Base-by-base conservation (phyloP, 2,113 vertebrate genomes). In the Monarcha castaneiventris region DNA sequence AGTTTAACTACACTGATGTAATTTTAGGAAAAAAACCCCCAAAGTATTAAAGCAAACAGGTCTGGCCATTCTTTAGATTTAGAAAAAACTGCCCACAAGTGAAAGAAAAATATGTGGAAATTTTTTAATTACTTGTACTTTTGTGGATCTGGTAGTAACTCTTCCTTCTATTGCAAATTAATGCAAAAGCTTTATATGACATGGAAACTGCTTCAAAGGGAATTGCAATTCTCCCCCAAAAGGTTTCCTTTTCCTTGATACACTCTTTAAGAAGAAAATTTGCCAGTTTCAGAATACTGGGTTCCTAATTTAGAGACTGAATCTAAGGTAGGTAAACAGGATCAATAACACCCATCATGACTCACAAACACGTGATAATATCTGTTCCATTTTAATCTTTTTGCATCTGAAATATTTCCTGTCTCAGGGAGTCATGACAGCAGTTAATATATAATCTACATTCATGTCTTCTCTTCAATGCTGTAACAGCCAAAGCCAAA, bases 11-110 rank as follows among this genome's bases (percentile, higher is more conserved):
- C 2, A 12, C 23, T 64, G 13, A 49, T 41, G 35, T 2, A 5
- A 25, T 59, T 75, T 85, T 7, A 44, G 7, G 15, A 16, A 29
- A 51, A 12, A 17, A 16, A 16, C 13, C 0, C 3, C 16, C 3
- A 13, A 73, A 37, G 4, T 14, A 49, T 66, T 6, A 85, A 75
- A 68, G 3, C 0, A 51, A 66, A 33, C 2, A 64, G 11, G 4
- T 72, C 25, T 29, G 49, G 19, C 1, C 3, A 39, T 83, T 48
- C 13, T 51, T 10, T 39, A 9, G 13, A 51, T 41, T 46, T 25
- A 52, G 4, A 59, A 80, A 86, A 63, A n/a, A 0, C 2, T 39
- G 5, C 21, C 9, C 3, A 46, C 26, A 1, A 46, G 2, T 43
- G 7, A 73, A 89, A 46, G 4, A 54, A 75, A 87, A 41, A 2